Percentiles rank a stretch among this genome's conserved stretches.
Conservation (phyloP, 1,140 invertebrate species). For the Drosophila auraria region DNA sequence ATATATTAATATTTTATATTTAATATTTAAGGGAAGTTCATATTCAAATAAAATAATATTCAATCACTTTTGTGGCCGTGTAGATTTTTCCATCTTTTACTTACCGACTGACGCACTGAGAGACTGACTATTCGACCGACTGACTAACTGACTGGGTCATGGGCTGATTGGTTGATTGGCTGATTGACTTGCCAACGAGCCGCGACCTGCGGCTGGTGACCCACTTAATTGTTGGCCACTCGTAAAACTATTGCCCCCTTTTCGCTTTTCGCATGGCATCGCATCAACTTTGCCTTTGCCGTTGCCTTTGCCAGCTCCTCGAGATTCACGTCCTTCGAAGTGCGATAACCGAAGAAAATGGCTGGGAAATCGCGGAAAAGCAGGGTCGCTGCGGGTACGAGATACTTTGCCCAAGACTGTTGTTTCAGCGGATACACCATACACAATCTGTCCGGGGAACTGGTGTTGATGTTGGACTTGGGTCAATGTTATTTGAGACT, state of each 20-base stretch:
- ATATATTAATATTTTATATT: too few relatives aligned
- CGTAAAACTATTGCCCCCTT: conserved; percentile 30
- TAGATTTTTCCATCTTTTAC: background rate
- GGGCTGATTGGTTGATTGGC: conserved; percentile 58
- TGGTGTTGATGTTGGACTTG: conserved; percentile 30
- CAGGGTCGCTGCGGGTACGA: background rate
- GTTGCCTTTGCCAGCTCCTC: conserved; percentile 9
- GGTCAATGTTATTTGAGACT: conserved; percentile 35
- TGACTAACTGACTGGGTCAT: conserved; percentile 16
- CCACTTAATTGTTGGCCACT: conserved; percentile 67
- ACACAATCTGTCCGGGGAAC: conserved; percentile 19
- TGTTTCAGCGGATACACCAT: conserved; percentile 27
- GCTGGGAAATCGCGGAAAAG: background rate
- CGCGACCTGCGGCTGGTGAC: conserved; percentile 56
- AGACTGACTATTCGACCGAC: background rate
- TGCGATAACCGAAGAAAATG: conserved; percentile 36
- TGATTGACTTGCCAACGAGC: conserved; percentile 75
- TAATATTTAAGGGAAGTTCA: too few relatives aligned
- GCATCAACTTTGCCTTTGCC: conserved; percentile 17
- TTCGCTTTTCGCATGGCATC: background rate
- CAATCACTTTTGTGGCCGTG: background rate
- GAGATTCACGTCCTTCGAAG: conserved; percentile 26
- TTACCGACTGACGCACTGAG: background rate
- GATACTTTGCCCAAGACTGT: conserved; percentile 39
- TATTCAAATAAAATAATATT: too few relatives aligned